Base-by-base conservation (phyloP, 2,797 vertebrate genomes). In the Merluccius polli region DNA sequence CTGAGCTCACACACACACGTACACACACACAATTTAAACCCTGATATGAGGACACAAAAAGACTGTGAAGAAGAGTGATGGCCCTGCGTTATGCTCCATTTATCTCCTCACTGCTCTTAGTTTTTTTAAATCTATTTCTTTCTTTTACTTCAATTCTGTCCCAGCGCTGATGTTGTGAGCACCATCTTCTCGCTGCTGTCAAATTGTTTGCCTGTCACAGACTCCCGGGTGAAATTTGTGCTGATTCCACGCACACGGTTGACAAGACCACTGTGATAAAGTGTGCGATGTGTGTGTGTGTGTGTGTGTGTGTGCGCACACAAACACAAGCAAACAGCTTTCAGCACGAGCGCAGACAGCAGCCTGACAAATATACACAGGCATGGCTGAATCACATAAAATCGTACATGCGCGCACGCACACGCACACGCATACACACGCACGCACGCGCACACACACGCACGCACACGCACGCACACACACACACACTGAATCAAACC, bases 161-260 rank as follows among this genome's bases (percentile, higher is more conserved):
- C 59, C 59, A 63, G 21, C 41, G 41, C 59, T 31, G 75, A 9
- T 75, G 82, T 76, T 77, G n/a, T 38, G n/a, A 1, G 74, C 44
- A 36, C 86, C 89, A 85, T 27, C 84, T 89, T 87, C 81, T 7
- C 70, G 76, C 7, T 0, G 48, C 29, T 4, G 73, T 81, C 75
- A 71, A 81, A 83, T 84, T 78, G n/a, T 84, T 87, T 83, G 75
- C 87, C 87, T 84, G 78, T 78, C 63, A 70, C 71, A 67, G 82
- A 81, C 69, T 87, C 83, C 83, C 75, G 86, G 90, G 90, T 88
- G 88, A 91, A 91, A 92, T 90, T 59, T 87, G 81, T 85, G 83
- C 84, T 84, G 86, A 86, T 88, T 85, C 82, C 79, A 77, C 30
- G 78, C 78, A 68, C 79, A 72, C 71, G 16, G 65, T 29, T 18